phyloP scores from a whole-genome alignment of 2,797 vertebrate genomes.

The Knipowitschia caucasica region DNA sequence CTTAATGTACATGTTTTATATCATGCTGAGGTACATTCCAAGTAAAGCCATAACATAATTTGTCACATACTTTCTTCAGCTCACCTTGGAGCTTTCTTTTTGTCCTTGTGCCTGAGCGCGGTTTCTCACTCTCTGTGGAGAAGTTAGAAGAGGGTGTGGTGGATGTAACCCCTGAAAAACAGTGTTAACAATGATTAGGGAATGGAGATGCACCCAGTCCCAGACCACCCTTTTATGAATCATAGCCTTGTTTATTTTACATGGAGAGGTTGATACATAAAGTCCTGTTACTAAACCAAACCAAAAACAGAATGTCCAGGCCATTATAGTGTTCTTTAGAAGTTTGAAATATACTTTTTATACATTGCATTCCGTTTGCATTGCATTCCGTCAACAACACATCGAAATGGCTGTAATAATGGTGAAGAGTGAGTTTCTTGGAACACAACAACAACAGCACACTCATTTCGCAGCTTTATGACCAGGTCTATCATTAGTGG shows the following conservation, averaged over 20 bases:
- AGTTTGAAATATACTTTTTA: background rate
- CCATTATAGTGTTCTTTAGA: background rate
- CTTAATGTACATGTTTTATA: too few species aligned
- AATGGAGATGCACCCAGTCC: constrained; percentile 18
- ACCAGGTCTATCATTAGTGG: background rate
- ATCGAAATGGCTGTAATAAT: too few species aligned
- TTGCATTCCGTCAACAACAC: background rate
- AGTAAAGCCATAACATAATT: background rate
- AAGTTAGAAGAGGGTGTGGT: constrained; percentile 49
- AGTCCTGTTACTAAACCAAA: background rate
- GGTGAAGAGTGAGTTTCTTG: too few species aligned
- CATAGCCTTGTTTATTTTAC: constrained; percentile 9
- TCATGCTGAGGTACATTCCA: background rate
- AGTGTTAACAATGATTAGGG: constrained; percentile 41
- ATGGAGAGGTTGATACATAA: constrained; percentile 5
- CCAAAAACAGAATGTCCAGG: background rate
- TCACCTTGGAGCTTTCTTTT: constrained; percentile 27
- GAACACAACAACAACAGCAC: too few species aligned
- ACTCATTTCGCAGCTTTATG: background rate
- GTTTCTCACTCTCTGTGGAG: constrained; percentile 37
- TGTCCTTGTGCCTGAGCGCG: constrained; percentile 7
- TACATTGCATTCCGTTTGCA: too few species aligned
- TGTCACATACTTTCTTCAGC: background rate
- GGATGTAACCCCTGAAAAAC: constrained; percentile 43
- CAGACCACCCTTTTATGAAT: constrained; percentile 14